phyloP scores from a whole-genome alignment of 92 coral and sea anemone species.

The Galaxea fascicularis region DNA sequence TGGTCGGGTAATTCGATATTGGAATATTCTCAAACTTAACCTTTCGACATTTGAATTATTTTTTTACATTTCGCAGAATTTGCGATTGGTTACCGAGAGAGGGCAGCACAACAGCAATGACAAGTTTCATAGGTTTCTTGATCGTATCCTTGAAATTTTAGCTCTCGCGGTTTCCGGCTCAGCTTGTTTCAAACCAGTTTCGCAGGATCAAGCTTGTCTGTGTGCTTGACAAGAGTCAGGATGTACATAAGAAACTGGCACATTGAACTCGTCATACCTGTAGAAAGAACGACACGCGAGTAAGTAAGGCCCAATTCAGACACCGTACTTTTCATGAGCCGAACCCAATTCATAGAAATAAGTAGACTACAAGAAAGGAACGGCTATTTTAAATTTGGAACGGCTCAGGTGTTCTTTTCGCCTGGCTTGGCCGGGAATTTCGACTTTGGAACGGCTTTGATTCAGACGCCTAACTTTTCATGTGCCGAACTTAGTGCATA shows the following conservation, averaged over 20 bases:
- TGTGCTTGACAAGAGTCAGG: not conserved
- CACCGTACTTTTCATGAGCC: no score
- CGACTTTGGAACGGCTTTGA: no score
- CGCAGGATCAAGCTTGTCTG: not conserved
- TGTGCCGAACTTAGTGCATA: no score
- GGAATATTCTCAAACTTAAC: conserved; percentile 8
- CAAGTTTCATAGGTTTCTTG: not conserved
- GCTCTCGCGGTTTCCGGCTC: not conserved
- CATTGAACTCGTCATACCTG: conserved; percentile 30
- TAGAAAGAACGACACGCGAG: not conserved
- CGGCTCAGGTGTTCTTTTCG: no score
- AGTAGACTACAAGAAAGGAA: no score
- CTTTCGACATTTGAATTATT: not conserved
- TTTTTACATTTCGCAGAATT: conserved; percentile 12
- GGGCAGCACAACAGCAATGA: not conserved
- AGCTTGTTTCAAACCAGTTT: conserved; percentile 19
- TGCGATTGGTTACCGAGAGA: not conserved
- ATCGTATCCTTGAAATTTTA: not conserved
- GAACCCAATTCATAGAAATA: no score
- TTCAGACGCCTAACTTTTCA: no score
- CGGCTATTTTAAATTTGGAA: no score
- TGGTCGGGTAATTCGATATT: conserved; percentile 7
- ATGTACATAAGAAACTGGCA: not conserved
- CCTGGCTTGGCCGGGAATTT: no score
- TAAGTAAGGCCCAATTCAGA: not conserved